Conservation (phyloP, 2,888 invertebrate genomes). For the Orthosia cruda region DNA sequence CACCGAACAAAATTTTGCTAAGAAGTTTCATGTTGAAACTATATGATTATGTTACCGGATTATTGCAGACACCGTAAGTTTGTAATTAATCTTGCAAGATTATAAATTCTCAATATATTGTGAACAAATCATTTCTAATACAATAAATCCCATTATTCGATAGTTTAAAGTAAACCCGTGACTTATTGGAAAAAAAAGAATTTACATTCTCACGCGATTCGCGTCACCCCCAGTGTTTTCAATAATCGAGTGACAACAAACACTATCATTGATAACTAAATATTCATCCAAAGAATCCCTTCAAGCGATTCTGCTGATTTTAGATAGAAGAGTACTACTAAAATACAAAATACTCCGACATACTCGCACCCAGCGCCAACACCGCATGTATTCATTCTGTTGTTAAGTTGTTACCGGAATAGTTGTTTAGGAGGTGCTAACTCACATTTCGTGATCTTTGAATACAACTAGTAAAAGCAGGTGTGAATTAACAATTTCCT, state of each 20-base stretch:
- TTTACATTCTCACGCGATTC: too few species aligned
- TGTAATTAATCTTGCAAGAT: too few species aligned
- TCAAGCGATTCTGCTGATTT: background rate
- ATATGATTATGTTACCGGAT: background rate
- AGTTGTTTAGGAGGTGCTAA: slow-evolving; percentile 86
- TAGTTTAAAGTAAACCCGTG: too few species aligned
- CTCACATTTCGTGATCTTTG: slow-evolving; percentile 85
- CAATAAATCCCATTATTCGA: too few species aligned
- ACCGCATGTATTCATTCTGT: slow-evolving; percentile 37
- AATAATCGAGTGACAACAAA: background rate
- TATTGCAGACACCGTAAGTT: too few species aligned
- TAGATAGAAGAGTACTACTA: background rate
- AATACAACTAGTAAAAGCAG: slow-evolving; percentile 82
- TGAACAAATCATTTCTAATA: too few species aligned
- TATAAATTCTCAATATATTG: too few species aligned
- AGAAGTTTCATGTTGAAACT: background rate
- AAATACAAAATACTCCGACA: slow-evolving; percentile 8
- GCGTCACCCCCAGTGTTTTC: too few species aligned
- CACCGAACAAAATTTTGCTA: background rate
- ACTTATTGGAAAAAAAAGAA: too few species aligned
- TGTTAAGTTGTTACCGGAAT: slow-evolving; percentile 69
- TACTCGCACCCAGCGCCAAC: slow-evolving; percentile 41
- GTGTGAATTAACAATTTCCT: slow-evolving; percentile 85
- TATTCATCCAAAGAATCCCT: background rate
- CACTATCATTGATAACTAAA: background rate